Conservation (phyloP, 2,113 vertebrate species). For the Genyomyrus donnyi region DNA sequence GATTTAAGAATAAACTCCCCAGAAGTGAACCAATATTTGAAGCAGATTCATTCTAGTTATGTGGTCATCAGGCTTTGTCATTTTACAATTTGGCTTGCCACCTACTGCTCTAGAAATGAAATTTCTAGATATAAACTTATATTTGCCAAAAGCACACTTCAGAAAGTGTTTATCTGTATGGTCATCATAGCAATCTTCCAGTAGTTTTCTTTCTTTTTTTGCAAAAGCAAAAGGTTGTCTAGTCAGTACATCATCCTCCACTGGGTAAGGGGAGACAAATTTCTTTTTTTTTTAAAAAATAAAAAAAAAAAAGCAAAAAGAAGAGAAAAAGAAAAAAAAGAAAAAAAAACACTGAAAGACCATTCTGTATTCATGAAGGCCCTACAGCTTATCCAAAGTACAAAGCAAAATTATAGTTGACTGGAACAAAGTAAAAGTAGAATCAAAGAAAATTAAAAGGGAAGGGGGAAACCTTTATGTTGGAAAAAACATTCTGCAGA, state of each 20-base stretch:
- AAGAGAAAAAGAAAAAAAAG: not conserved
- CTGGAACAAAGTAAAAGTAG: not conserved
- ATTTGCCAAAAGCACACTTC: not conserved
- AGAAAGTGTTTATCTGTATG: not conserved
- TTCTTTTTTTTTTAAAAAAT: not conserved
- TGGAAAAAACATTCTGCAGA: constrained; percentile 9
- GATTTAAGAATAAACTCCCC: not conserved
- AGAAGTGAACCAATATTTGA: not conserved
- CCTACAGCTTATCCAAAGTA: not conserved
- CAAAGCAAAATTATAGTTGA: constrained; percentile 10
- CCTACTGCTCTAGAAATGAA: not conserved
- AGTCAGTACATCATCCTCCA: not conserved
- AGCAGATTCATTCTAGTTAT: not conserved
- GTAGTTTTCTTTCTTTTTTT: not conserved
- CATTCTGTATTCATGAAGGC: not conserved
- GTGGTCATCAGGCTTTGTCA: not conserved
- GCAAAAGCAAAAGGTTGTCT: not conserved
- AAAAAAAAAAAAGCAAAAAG: not conserved
- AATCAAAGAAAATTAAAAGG: not conserved
- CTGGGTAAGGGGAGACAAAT: not conserved
- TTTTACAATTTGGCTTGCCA: not conserved
- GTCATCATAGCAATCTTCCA: not conserved
- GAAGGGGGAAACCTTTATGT: not conserved
- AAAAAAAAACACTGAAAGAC: not conserved
- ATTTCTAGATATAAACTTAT: not conserved